Evolutionary conservation across 2,113 vertebrate genomes (phyloP).

Genomic region (Chamaea fasciata): DNA sequence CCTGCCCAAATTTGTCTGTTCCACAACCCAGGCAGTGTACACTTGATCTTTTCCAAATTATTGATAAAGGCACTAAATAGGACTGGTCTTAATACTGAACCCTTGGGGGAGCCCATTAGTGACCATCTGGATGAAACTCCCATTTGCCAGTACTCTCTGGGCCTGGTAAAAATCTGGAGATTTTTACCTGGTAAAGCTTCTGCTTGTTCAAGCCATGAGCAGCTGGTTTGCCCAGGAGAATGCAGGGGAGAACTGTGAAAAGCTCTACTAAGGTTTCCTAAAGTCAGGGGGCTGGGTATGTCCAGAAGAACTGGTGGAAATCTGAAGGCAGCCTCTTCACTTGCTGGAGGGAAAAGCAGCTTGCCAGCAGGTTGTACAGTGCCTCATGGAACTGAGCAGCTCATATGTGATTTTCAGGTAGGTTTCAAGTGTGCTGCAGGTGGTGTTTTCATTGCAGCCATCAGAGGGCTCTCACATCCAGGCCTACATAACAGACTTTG

Average conservation of each 20-base stretch:
- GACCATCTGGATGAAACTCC: background rate
- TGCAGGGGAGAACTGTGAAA: background rate
- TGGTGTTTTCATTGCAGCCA: background rate
- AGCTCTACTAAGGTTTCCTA: background rate
- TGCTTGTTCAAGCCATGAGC: background rate
- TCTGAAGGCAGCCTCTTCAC: background rate
- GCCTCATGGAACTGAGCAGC: rapidly evolving
- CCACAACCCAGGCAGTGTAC: background rate
- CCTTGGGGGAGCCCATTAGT: background rate
- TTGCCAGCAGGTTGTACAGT: no score
- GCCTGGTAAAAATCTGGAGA: background rate
- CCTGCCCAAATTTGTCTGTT: background rate
- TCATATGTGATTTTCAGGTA: background rate
- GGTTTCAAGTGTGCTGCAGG: background rate
- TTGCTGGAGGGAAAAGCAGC: background rate
- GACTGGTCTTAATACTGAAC: background rate
- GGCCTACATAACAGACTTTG: rapidly evolving
- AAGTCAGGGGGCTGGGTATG: background rate
- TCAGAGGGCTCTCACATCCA: background rate
- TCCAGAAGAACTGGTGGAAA: background rate
- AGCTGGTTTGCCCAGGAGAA: background rate
- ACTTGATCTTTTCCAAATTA: background rate
- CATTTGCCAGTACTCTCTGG: background rate
- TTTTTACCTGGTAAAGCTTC: background rate
- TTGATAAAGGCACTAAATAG: background rate